phyloP scores from a whole-genome alignment of 2,797 vertebrate genomes.

The Numenius phaeopus region DNA sequence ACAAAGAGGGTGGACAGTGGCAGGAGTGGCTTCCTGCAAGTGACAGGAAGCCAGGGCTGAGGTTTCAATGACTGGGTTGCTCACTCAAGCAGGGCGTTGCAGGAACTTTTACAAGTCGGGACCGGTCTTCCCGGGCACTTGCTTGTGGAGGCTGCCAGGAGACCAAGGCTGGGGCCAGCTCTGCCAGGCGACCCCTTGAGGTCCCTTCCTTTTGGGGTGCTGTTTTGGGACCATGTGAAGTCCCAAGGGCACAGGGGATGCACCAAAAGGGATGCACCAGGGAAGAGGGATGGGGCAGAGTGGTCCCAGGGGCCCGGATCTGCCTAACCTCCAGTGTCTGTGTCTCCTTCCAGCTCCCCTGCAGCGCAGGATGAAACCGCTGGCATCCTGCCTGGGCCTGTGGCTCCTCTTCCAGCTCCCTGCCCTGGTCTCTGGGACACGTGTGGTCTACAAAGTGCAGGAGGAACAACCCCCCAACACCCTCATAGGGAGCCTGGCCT shows the following conservation, averaged over 20 bases:
- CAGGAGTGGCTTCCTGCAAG: slow-evolving; percentile 52
- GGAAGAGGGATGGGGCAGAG: neutral
- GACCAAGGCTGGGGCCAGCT: neutral
- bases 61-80: slow-evolving; percentile 30
- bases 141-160: neutral
- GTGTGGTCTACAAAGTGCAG: slow-evolving; percentile 85
- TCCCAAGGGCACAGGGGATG: neutral
- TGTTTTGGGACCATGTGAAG: neutral
- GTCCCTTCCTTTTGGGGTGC: neutral
- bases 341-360: slow-evolving; percentile 64
- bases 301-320: neutral
- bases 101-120: neutral
- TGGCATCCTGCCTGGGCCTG: slow-evolving; percentile 71
- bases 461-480: slow-evolving; percentile 97
- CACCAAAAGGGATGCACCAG: neutral
- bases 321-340: slow-evolving; percentile 44
- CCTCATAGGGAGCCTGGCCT: slow-evolving; percentile 92
- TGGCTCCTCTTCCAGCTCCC: slow-evolving; percentile 79
- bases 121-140: neutral
- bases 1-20: slow-evolving; percentile 49
- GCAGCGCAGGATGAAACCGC: slow-evolving; percentile 61
- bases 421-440: slow-evolving; percentile 70
- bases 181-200: neutral
- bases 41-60: neutral
- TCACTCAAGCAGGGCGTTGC: slow-evolving; percentile 12